phyloP scores from a whole-genome alignment of 1,140 invertebrate genomes.

The Solen grandis region DNA sequence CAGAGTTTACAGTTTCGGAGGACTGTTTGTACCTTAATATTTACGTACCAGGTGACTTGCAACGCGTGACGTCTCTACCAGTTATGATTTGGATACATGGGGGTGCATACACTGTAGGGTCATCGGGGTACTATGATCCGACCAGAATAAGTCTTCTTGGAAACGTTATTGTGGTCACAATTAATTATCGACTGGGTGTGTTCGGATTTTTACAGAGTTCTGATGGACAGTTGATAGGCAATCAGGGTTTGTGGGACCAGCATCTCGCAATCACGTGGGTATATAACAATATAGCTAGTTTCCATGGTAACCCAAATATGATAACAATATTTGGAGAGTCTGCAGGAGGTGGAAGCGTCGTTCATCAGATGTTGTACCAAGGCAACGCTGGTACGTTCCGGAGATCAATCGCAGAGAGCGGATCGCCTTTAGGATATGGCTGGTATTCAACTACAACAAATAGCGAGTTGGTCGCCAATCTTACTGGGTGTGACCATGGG shows the following conservation, averaged over 20 bases:
- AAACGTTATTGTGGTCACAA: slow-evolving; percentile 38
- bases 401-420: slow-evolving; percentile 31
- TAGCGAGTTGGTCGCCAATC: background rate
- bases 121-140: background rate
- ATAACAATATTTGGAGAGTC: slow-evolving; percentile 41
- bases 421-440: slow-evolving; percentile 24
- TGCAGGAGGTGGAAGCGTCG: slow-evolving; percentile 17
- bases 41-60: slow-evolving; percentile 12
- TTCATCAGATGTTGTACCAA: slow-evolving; percentile 23
- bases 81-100: slow-evolving; percentile 50
- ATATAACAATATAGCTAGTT: slow-evolving; percentile 38
- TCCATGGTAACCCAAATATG: slow-evolving; percentile 13
- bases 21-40: slow-evolving; percentile 39
- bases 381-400: slow-evolving; percentile 21
- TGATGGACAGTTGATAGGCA: slow-evolving; percentile 77
- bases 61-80: background rate
- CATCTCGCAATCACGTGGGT: slow-evolving; percentile 45
- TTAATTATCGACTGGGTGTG: slow-evolving; percentile 37
- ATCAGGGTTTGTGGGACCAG: slow-evolving; percentile 84
- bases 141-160: slow-evolving; percentile 3
- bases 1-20: slow-evolving; percentile 79
- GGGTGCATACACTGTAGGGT: background rate
- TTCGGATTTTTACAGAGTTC: slow-evolving; percentile 31
- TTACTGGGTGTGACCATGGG: slow-evolving; percentile 15
- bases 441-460: slow-evolving; percentile 20